Evolutionary conservation across 2,888 invertebrate species (phyloP).

Genomic region (Chalcosyrphus nemorum): DNA sequence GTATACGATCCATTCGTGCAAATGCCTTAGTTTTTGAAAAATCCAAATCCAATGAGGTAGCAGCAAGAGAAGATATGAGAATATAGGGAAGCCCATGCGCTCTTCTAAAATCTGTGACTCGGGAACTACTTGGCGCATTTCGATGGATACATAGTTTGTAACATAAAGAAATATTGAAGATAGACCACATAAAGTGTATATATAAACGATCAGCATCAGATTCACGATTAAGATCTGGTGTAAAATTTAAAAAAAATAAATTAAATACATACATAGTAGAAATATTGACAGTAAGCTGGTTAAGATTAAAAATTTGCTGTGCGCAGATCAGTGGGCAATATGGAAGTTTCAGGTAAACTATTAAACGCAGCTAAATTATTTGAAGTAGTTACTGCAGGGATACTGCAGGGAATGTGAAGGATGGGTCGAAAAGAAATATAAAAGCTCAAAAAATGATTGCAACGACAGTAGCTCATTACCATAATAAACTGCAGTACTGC

Average conservation of each 20-base stretch:
- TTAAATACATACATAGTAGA: no score
- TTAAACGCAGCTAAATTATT: background rate
- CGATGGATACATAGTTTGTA: no score
- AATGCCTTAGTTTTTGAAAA: no score
- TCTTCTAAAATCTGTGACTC: no score
- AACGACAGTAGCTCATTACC: conserved; percentile 50
- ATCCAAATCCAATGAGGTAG: no score
- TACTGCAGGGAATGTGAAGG: background rate
- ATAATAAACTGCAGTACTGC: conserved; percentile 61
- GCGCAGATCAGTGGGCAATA: background rate
- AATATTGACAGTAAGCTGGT: background rate
- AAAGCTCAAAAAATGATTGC: conserved; percentile 55
- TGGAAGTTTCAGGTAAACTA: background rate
- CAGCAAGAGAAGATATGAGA: no score
- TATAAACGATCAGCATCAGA: no score
- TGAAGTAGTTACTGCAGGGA: background rate
- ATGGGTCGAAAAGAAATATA: conserved; percentile 18
- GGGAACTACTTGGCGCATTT: background rate
- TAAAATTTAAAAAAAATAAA: no score
- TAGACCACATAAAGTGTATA: no score
- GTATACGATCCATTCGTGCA: background rate
- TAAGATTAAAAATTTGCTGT: background rate
- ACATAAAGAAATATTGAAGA: no score
- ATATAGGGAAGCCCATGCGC: no score
- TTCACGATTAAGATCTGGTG: background rate